A percentile compares a stretch with the other conserved stretches of the same genome.
Evolutionary conservation across 2,113 vertebrate species (phyloP).

Genomic region (Perca schrenkii): DNA sequence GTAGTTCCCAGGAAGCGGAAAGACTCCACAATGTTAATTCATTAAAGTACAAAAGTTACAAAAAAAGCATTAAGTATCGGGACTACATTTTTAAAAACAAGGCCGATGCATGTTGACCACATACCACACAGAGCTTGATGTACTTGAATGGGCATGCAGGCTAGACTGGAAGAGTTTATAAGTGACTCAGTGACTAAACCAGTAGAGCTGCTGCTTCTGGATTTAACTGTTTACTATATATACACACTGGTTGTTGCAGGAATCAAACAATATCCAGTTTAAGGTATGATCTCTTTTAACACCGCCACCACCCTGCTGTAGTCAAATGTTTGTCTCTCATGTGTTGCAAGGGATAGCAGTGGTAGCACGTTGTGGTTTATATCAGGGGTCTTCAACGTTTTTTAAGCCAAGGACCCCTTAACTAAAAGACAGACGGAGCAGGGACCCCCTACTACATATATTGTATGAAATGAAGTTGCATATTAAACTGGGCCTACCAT

Average conservation of each 20-base stretch:
- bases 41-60: not conserved
- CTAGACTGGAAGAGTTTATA: not conserved
- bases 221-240: not conserved
- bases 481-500: too few relatives aligned
- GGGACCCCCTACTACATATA: too few relatives aligned
- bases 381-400: too few relatives aligned
- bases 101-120: not conserved
- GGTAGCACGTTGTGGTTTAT: not conserved
- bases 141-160: not conserved
- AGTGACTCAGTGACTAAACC: constrained; percentile 6
- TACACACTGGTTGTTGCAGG: not conserved
- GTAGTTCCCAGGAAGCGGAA: too few relatives aligned
- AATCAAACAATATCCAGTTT: not conserved
- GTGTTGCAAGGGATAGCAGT: not conserved
- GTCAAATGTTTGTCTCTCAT: constrained; percentile 7
- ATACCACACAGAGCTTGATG: not conserved
- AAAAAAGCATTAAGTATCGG: not conserved
- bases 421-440: too few relatives aligned
- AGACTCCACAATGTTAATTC: too few relatives aligned
- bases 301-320: not conserved
- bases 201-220: not conserved
- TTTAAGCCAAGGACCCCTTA: too few relatives aligned
- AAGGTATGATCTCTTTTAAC: not conserved
- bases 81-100: not conserved
- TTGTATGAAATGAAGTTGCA: too few relatives aligned